Percentiles rank a stretch among this genome's conserved stretches.
These are phyloP conservation scores for Drosophila pectinifera DNA, from an alignment of 1,140 invertebrate species.

Conservation along the genomic window DNA sequence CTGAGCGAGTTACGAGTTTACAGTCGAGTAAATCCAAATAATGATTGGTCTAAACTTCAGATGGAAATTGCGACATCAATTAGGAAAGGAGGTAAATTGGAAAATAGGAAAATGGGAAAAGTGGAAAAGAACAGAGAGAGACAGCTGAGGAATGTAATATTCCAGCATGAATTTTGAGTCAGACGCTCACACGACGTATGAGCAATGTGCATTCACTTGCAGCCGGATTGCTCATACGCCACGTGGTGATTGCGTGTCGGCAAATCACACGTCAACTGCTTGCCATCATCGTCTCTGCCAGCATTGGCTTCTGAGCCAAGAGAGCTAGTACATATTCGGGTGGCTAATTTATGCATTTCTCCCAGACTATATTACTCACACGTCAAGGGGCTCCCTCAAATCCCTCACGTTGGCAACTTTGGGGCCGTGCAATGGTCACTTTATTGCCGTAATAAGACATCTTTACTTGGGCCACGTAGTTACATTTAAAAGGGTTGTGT, in stretches of 20 bases:
- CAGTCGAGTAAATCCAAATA: slow-evolving; percentile 39
- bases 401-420: slow-evolving; percentile 35
- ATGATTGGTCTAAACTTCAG: slow-evolving; percentile 22
- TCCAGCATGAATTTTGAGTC: slow-evolving; percentile 16
- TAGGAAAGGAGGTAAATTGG: not conserved
- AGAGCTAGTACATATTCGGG: slow-evolving; percentile 6
- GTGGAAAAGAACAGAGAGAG: not conserved
- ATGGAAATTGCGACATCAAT: slow-evolving; percentile 19
- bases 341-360: slow-evolving; percentile 46
- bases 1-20: slow-evolving; percentile 25
- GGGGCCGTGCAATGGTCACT: slow-evolving; percentile 52
- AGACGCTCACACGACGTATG: slow-evolving; percentile 50
- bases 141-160: not conserved
- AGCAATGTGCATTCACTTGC: slow-evolving; percentile 63
- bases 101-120: not conserved
- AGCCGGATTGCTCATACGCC: slow-evolving; percentile 66
- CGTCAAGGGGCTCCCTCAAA: slow-evolving; percentile 19
- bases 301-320: not conserved
- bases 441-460: slow-evolving; percentile 77
- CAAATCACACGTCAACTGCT: slow-evolving; percentile 49
- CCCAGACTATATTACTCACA: slow-evolving; percentile 34
- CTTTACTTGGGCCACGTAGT: slow-evolving; percentile 53
- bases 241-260: slow-evolving; percentile 33
- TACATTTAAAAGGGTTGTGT: slow-evolving; percentile 50
- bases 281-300: slow-evolving; percentile 4